Conservation (phyloP, 2,797 vertebrate genomes). For the Pangasius mekongensis region DNA sequence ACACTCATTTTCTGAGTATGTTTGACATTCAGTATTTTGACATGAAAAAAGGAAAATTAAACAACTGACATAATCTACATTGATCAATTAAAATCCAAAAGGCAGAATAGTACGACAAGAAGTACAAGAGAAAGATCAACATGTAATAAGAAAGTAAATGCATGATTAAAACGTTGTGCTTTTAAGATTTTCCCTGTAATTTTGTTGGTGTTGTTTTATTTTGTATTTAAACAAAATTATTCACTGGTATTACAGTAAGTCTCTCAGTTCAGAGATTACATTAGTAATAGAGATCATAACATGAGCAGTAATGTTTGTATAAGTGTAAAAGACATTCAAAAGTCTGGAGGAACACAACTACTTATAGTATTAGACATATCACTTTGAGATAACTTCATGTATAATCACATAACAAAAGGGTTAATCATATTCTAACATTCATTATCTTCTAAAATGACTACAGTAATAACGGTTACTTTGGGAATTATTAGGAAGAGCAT, state of each 20-base stretch:
- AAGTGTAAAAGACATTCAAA: not conserved
- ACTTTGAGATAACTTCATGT: not conserved
- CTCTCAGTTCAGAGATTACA: conserved; percentile 1
- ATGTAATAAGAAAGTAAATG: conserved; percentile 44
- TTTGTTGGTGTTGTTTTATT: conserved; percentile 34
- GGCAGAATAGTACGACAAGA: not conserved
- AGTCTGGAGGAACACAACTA: not conserved
- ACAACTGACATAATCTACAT: not conserved
- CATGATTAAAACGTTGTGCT: conserved; percentile 76
- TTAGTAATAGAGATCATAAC: not conserved
- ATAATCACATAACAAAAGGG: not conserved
- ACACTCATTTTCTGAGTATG: conserved; percentile 18
- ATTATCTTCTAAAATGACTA: not conserved
- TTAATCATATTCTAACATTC: not conserved
- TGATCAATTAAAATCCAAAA: not conserved
- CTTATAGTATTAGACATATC: not conserved
- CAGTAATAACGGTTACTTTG: not conserved
- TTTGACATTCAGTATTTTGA: conserved; percentile 30
- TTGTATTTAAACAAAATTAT: conserved; percentile 34
- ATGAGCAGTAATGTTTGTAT: not conserved
- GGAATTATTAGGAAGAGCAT: not conserved
- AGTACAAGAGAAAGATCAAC: conserved; percentile 12
- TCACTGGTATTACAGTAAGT: conserved; percentile 3
- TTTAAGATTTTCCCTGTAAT: conserved; percentile 67
- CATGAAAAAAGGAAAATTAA: not conserved